Percentiles rank a stretch among this genome's conserved stretches.
These are phyloP conservation scores for Hozukius guyotensis DNA, from an alignment of 2,797 vertebrate genomes.

Conservation along the genomic window DNA sequence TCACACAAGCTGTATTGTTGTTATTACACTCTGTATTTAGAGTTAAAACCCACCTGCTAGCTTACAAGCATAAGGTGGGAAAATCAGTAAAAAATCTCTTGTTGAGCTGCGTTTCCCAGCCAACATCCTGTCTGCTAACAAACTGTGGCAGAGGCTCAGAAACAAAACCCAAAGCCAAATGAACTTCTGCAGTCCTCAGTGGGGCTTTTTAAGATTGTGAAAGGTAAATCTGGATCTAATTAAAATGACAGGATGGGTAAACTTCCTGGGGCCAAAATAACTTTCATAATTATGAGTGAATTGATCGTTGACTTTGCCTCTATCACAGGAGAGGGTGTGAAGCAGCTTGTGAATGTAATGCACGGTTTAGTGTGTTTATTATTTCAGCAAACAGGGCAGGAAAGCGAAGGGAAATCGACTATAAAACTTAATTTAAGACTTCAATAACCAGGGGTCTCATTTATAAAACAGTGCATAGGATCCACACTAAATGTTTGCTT, in stretches of 20 bases:
- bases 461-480: no score
- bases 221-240: constrained; percentile 71
- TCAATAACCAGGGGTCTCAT: background rate
- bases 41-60: background rate
- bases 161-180: constrained; percentile 64
- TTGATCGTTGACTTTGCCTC: constrained; percentile 32
- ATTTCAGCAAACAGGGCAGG: background rate
- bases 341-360: constrained; percentile 22
- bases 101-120: background rate
- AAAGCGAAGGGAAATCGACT: background rate
- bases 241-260: constrained; percentile 69
- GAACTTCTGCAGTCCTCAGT: constrained; percentile 61
- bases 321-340: constrained; percentile 1
- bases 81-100: background rate
- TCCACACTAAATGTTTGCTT: no score
- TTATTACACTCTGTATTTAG: background rate
- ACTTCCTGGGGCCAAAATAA: constrained; percentile 57
- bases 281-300: constrained; percentile 60
- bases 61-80: background rate
- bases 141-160: constrained; percentile 23
- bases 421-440: background rate
- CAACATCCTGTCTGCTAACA: constrained; percentile 14
- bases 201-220: constrained; percentile 64
- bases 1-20: background rate
- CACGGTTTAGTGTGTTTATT: background rate